Evolutionary conservation across 2,888 invertebrate species (phyloP), one percentile per base, ranked within the genome.

Genomic region (Clivina fossor): DNA sequence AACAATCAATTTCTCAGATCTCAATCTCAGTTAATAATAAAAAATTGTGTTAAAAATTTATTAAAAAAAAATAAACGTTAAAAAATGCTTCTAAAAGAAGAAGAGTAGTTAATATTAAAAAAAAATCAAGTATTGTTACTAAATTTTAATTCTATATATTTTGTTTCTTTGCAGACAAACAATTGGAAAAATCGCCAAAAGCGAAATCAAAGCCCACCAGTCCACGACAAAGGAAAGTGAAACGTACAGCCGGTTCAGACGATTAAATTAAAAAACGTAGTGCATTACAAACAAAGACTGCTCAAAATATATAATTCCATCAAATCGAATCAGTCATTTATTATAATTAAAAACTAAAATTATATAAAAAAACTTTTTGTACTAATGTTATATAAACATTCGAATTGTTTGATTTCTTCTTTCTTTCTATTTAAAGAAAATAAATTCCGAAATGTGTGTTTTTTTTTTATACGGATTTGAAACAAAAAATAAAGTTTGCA

Each of bases 181-280:
- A 61, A 58, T 48, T 43, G 32, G 88, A 87, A 74, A 88, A 88
- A 79, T 85, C 86, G 16, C 81, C 84, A 28, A 55, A 47, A 16
- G 30, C 30, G 13, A 55, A 55, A 40, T 47, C 37, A 54, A 78
- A 77, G 69, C 82, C 79, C 69, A 86, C 86, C 69, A 89, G 88
- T 61, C 89, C 90, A 48, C 85, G 86, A 67, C 80, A 86, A 73
- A 82, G 90, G 69, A 90, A 88, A 76, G 82, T 82, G 35, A 89
- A 88, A 74, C 81, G 85, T 71, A 78, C 85, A 48, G 85, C 81
- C 44, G 87, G 87, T 62, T 84, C 84, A 13, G 72, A 72, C 32
- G 55, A 55, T 47, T 55, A 55, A 37, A 47, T 44, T 18, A 26
- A 33, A 7, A 43, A 43, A 37, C 24, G 24, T 35, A 32, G 41